These are phyloP conservation scores for Nephrotoma guestfalica DNA, from an alignment of 2,888 invertebrate species.

Conservation along the genomic window DNA sequence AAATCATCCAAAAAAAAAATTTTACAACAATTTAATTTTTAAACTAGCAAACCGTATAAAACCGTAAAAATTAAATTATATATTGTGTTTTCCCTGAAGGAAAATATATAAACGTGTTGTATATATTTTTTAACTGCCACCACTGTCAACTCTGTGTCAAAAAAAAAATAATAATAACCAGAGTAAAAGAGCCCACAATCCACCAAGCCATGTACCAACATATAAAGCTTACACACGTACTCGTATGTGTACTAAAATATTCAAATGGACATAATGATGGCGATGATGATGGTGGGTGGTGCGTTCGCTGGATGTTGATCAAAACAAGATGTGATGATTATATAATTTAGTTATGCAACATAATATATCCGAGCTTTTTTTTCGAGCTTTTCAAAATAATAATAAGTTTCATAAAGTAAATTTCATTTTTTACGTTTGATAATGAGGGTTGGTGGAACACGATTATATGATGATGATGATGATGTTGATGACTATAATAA, in stretches of 20 bases:
- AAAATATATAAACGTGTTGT: not conserved
- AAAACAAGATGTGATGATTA: not conserved
- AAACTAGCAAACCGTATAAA: not conserved
- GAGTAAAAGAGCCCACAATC: not conserved
- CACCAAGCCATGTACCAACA: not conserved
- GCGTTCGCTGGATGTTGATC: not conserved
- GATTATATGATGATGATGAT: not conserved
- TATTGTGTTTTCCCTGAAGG: not conserved
- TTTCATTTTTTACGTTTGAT: not conserved
- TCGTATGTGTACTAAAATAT: not conserved
- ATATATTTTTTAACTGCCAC: not conserved
- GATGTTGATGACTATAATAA: not conserved
- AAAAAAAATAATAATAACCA: not conserved
- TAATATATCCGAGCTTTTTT: not conserved
- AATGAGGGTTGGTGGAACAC: not conserved
- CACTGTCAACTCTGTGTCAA: not conserved
- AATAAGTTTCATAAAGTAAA: not conserved
- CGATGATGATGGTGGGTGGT: not conserved
- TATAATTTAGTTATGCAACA: not conserved
- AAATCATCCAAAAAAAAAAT: not conserved
- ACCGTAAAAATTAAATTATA: not conserved
- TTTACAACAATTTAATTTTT: not conserved
- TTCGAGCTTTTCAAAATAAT: not conserved
- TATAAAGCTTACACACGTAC: not conserved
- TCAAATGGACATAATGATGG: not conserved